These are phyloP conservation scores for Callionymus lyra DNA, from an alignment of 2,113 vertebrate genomes.

Conservation along the genomic window DNA sequence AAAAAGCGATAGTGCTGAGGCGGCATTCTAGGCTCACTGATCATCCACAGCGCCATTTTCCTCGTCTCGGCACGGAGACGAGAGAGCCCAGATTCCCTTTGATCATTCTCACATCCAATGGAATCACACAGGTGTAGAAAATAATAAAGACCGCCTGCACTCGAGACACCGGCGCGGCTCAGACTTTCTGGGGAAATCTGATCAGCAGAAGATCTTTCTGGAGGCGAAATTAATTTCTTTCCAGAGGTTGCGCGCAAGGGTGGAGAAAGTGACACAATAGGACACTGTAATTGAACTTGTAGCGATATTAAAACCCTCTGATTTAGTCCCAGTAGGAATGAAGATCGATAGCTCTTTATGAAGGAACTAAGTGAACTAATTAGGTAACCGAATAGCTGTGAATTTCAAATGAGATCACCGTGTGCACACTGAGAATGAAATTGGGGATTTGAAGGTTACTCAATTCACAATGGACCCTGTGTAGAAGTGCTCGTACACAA, in stretches of 20 bases:
- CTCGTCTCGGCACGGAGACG: slow-evolving; percentile 50
- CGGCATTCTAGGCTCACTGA: slow-evolving; percentile 72
- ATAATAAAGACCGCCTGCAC: slow-evolving; percentile 58
- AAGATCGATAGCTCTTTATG: slow-evolving; percentile 53
- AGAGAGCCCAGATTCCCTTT: slow-evolving; percentile 60
- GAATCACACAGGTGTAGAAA: slow-evolving; percentile 66
- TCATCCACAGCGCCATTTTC: slow-evolving; percentile 74
- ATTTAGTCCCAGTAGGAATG: slow-evolving; percentile 31
- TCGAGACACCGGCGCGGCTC: slow-evolving; percentile 5
- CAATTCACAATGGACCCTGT: slow-evolving; percentile 2
- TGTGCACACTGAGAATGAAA: slow-evolving; percentile 28
- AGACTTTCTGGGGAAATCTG: slow-evolving; percentile 18
- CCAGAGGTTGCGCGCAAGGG: neutral
- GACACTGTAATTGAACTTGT: slow-evolving; percentile 7
- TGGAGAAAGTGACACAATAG: slow-evolving; percentile 1
- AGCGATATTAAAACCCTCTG: slow-evolving; percentile 25
- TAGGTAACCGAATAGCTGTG: slow-evolving; percentile 32
- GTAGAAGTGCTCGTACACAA: slow-evolving; percentile 1
- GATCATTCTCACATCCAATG: slow-evolving; percentile 67
- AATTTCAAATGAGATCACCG: slow-evolving; percentile 36
- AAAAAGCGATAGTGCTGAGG: slow-evolving; percentile 75
- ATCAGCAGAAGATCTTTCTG: slow-evolving; percentile 2
- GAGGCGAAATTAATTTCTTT: slow-evolving; percentile 39
- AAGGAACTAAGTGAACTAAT: slow-evolving; percentile 51
- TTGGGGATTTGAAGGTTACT: slow-evolving; percentile 30